These are phyloP conservation scores for Platorchestia sp. DNA, from an alignment of 1,140 invertebrate species.

Conservation along the genomic window DNA sequence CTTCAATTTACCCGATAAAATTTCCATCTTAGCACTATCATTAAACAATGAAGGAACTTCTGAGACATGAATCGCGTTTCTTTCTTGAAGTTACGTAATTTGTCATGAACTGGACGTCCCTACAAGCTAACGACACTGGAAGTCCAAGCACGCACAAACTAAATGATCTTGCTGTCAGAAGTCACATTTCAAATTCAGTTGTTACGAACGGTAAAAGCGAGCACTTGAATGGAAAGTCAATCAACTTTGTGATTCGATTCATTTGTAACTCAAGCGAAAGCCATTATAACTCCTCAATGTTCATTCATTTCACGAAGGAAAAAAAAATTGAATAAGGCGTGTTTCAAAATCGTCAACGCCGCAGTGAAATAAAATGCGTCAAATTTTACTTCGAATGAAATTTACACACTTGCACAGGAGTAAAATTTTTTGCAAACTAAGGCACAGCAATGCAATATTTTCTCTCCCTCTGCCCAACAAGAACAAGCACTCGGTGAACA, in stretches of 20 bases:
- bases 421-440: no score
- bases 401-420: no score
- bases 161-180: background rate
- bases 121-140: background rate
- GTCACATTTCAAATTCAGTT: background rate
- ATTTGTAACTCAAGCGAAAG: background rate
- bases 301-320: background rate
- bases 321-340: background rate
- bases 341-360: background rate
- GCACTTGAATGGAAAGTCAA: background rate
- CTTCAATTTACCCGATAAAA: background rate
- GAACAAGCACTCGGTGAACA: background rate
- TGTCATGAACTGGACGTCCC: no score
- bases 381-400: no score
- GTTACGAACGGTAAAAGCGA: no score
- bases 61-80: background rate
- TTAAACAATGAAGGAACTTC: background rate
- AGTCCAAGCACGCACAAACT: background rate
- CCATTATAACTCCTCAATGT: background rate
- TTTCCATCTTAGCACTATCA: background rate
- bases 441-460: no score
- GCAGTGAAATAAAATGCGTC: background rate
- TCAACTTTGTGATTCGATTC: background rate
- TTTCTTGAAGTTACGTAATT: background rate
- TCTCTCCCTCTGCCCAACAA: no score